Conservation (phyloP, 2,113 vertebrate species). For the Siphamia tubifer region DNA sequence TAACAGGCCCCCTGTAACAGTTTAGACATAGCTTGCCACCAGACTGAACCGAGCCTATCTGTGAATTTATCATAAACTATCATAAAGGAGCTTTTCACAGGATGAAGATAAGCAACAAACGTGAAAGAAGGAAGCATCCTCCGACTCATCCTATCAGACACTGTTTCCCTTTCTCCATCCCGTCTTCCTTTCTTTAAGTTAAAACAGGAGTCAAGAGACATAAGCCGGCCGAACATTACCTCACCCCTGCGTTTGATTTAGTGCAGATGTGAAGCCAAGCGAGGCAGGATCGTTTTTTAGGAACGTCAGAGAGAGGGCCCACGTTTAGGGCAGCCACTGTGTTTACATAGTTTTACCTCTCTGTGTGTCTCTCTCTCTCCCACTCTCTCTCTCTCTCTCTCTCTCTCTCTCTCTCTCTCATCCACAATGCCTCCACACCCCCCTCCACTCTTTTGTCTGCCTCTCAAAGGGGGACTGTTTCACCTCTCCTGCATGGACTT, state of each 20-base stretch:
- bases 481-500: slow-evolving; percentile 76
- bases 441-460: slow-evolving; percentile 61
- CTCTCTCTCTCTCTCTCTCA: slow-evolving; percentile 59
- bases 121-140: slow-evolving; percentile 64
- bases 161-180: slow-evolving; percentile 58
- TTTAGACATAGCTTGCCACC: slow-evolving; percentile 59
- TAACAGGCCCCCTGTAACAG: slow-evolving; percentile 50
- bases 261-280: slow-evolving; percentile 86
- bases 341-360: slow-evolving; percentile 82
- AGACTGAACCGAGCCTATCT: slow-evolving; percentile 63
- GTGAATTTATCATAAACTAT: slow-evolving; percentile 79
- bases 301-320: slow-evolving; percentile 57
- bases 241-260: slow-evolving; percentile 87
- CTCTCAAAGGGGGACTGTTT: slow-evolving; percentile 73
- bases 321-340: slow-evolving; percentile 83
- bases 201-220: slow-evolving; percentile 88
- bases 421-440: background rate
- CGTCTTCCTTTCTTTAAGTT: slow-evolving; percentile 67
- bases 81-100: slow-evolving; percentile 72
- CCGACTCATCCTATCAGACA: slow-evolving; percentile 48
- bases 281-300: slow-evolving; percentile 71
- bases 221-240: slow-evolving; percentile 80
- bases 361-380: slow-evolving; percentile 67
- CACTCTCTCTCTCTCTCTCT: slow-evolving; percentile 59
- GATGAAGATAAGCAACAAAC: slow-evolving; percentile 72